Conservation (phyloP, 92 coral and sea anemone species). For the Epizoanthus scotinus region DNA sequence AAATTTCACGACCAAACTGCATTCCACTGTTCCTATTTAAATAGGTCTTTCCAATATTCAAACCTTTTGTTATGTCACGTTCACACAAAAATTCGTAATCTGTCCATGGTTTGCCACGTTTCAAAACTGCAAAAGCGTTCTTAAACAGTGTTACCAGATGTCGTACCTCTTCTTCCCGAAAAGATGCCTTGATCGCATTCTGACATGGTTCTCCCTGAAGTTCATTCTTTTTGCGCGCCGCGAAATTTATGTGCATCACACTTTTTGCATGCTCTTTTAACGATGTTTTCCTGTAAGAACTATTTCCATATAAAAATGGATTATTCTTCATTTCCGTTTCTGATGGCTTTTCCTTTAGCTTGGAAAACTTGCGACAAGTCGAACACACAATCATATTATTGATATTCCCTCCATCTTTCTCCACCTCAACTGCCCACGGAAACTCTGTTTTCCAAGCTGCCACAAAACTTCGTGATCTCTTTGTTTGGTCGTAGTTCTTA, state of each 20-base stretch:
- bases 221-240: conserved; percentile 27
- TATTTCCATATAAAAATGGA: conserved; percentile 39
- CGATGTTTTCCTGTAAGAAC: conserved; percentile 21
- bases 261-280: conserved; percentile 37
- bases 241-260: conserved; percentile 29
- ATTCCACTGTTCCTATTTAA: conserved; percentile 20
- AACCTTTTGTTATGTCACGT: conserved; percentile 46
- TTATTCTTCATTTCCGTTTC: conserved; percentile 31
- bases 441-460: conserved; percentile 45
- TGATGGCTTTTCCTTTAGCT: conserved; percentile 29
- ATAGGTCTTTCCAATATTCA: conserved; percentile 24
- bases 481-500: conserved; percentile 44
- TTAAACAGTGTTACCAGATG: conserved; percentile 31
- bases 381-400: conserved; percentile 36
- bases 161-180: conserved; percentile 37
- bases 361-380: conserved; percentile 17
- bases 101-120: conserved; percentile 42
- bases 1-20: too few species aligned
- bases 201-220: conserved; percentile 30
- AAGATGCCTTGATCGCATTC: conserved; percentile 9
- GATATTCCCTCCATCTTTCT: conserved; percentile 11
- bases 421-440: conserved; percentile 46
- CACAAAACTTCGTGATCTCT: conserved; percentile 47
- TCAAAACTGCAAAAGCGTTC: conserved; percentile 25
- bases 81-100: conserved; percentile 35